These are phyloP conservation scores for Bos indicus DNA, from an alignment of 2,113 vertebrate genomes.

Conservation along the genomic window DNA sequence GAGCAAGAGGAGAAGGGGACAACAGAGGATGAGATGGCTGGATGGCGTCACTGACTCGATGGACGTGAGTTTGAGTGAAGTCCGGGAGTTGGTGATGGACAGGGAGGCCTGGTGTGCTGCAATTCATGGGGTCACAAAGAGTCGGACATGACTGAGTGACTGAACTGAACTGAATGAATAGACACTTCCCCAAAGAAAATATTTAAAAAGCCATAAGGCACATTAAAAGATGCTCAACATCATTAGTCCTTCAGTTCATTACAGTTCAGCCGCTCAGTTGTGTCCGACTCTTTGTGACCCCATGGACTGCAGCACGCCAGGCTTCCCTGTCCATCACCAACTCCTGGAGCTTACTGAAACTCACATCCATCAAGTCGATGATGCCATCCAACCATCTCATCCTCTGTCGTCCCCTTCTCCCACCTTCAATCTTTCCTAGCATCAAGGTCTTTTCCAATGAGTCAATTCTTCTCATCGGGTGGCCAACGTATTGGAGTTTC, in stretches of 20 bases:
- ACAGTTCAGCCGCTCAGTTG: neutral
- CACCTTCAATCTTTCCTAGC: neutral
- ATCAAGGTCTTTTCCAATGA: neutral
- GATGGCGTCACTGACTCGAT: too few species aligned
- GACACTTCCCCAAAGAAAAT: neutral
- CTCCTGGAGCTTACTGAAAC: neutral
- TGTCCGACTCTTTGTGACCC: neutral
- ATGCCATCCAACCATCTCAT: neutral
- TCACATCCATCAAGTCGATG: rapidly evolving
- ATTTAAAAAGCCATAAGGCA: neutral
- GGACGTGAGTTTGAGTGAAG: too few species aligned
- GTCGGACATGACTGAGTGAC: too few species aligned
- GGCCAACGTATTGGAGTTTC: neutral
- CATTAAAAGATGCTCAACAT: neutral
- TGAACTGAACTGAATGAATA: neutral
- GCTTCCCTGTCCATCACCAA: neutral
- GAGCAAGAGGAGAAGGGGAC: too few species aligned
- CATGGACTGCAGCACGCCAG: neutral
- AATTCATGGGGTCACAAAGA: too few species aligned
- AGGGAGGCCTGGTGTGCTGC: too few species aligned
- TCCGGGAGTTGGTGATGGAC: too few species aligned
- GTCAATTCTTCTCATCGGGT: neutral
- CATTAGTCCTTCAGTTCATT: neutral
- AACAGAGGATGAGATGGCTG: too few species aligned
- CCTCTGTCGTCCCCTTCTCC: neutral